These are phyloP conservation scores for Frieseomelitta varia DNA, from an alignment of 1,140 invertebrate genomes.

Conservation along the genomic window DNA sequence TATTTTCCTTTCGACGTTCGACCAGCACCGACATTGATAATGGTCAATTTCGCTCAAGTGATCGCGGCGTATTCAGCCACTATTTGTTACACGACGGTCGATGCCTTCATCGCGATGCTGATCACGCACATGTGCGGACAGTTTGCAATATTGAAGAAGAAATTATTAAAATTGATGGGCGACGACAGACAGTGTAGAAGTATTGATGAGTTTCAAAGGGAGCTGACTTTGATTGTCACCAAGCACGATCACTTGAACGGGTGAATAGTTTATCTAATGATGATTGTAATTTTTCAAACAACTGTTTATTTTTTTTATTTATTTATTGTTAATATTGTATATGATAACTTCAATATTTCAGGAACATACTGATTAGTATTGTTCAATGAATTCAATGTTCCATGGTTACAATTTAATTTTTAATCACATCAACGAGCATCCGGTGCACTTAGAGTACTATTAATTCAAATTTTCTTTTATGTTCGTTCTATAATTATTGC, in stretches of 20 bases:
- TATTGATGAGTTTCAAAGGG: constrained; percentile 7
- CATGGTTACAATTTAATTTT: too few relatives aligned
- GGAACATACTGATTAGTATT: too few relatives aligned
- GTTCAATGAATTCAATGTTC: too few relatives aligned
- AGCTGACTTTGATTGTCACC: constrained; percentile 49
- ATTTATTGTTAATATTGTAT: too few relatives aligned
- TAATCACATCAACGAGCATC: too few relatives aligned
- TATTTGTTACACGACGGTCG: constrained; percentile 53
- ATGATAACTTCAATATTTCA: too few relatives aligned
- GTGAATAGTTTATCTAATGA: constrained; percentile 29
- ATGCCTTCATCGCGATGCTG: constrained; percentile 62
- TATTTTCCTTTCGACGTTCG: constrained; percentile 60
- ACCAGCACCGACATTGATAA: constrained; percentile 19
- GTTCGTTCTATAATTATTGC: too few relatives aligned
- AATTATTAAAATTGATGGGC: constrained; percentile 32
- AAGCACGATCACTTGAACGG: constrained; percentile 64
- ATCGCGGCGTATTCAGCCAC: constrained; percentile 44
- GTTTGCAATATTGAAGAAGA: constrained; percentile 42
- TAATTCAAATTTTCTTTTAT: too few relatives aligned
- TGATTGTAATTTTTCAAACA: too few relatives aligned
- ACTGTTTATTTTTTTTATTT: too few relatives aligned
- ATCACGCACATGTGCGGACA: constrained; percentile 63
- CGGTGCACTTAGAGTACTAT: too few relatives aligned
- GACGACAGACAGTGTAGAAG: not conserved
- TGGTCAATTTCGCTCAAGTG: constrained; percentile 55